These are phyloP conservation scores for Microchrysa polita DNA, from an alignment of 2,888 invertebrate species.

Conservation along the genomic window DNA sequence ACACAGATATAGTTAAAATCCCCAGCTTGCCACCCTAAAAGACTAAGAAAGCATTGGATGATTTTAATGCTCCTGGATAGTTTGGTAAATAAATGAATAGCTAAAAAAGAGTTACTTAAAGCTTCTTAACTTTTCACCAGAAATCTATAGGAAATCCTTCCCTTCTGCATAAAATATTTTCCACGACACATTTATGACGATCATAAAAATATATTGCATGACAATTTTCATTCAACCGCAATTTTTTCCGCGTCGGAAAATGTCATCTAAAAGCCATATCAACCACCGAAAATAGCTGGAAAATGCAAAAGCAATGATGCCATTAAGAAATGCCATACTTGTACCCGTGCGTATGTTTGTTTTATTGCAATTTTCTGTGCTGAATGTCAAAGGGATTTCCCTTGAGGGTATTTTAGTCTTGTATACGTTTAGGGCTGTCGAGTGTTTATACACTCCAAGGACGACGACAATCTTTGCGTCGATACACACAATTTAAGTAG, in stretches of 20 bases:
- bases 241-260: slow-evolving; percentile 25
- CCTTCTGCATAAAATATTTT: too few species aligned
- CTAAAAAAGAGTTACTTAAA: too few species aligned
- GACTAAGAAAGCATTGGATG: too few species aligned
- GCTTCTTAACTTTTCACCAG: too few species aligned
- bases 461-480: background rate
- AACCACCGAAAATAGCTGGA: slow-evolving; percentile 11
- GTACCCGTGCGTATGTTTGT: too few species aligned
- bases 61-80: too few species aligned
- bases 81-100: too few species aligned
- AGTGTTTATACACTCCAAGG: background rate
- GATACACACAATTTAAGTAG: background rate
- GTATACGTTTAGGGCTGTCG: background rate
- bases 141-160: background rate
- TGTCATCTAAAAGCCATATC: slow-evolving; percentile 43
- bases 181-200: background rate
- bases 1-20: too few species aligned
- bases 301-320: slow-evolving; percentile 34
- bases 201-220: slow-evolving; percentile 36
- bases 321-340: slow-evolving; percentile 42
- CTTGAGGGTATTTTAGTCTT: slow-evolving; percentile 4
- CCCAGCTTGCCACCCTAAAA: too few species aligned
- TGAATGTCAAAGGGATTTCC: slow-evolving; percentile 36
- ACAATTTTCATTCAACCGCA: slow-evolving; percentile 23
- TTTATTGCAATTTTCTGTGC: slow-evolving; percentile 16